Base-by-base conservation (phyloP, 2,797 vertebrate genomes). In the Cryptoprocta ferox region DNA sequence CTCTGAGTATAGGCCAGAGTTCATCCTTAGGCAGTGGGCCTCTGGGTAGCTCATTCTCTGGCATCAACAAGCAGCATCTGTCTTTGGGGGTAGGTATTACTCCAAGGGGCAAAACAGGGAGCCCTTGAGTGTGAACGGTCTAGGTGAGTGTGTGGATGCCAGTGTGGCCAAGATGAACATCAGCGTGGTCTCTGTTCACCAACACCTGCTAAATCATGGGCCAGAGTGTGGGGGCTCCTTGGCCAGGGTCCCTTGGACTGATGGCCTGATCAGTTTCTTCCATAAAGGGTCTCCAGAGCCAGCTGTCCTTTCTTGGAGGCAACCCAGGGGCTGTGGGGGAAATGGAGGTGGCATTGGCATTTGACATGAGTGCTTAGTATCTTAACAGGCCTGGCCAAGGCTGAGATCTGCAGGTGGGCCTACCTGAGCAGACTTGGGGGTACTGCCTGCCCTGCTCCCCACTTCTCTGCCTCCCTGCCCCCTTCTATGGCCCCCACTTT, bases 161-260 rank as follows among this genome's bases (percentile, higher is more conserved):
- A 6, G 4, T 19, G 35, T 35, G 48, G 8, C 35, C n/a, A 48
- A 53, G 82, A 3, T 45, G 37, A 39, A 48, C 81, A 37, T 0
- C 16, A 75, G 45, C 28, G 26, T n/a, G 39, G 66, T 15, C 82
- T 53, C 35, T 9, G 2, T 39, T 39, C 10, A 14, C 50, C 76
- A 0, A 19, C 16, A 45, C n/a, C 71, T 6, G 0, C 65, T 73
- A 65, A n/a, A 6, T 56, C 65, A 24, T 1, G 16, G 66, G 63
- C 15, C 73, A n/a, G 83, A 59, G 61, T 45, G 21, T 4, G 16
- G 42, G 56, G 21, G 50, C 9, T 78, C 66, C 35, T 45, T 45
- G 73, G 53, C 11, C 61, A 59, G 61, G 63, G 63, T 53, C 15
- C 28, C 19, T n/a, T 32, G 39, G 8, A n/a, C 37, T 26, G 32